Base-by-base conservation (phyloP, 2,797 vertebrate genomes). In the Chaenodraco wilsoni region DNA sequence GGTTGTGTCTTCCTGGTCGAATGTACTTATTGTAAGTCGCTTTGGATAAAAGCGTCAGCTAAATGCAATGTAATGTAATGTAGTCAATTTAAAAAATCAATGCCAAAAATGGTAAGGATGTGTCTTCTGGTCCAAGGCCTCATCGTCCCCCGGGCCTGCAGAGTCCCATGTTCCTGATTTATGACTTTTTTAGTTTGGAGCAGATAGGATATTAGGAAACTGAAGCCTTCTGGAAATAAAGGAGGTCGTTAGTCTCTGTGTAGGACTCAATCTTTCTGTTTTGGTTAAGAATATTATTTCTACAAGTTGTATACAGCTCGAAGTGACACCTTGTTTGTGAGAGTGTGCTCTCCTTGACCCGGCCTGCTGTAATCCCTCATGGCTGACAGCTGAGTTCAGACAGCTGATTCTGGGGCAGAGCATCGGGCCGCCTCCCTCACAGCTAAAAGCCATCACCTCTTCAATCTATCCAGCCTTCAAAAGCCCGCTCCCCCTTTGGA, bases 361-460 rank as follows among this genome's bases (percentile, higher is more conserved):
- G 46, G 40, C 63, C 63, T 21, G 46, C 65, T 82, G 72, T 82
- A 81, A 85, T 87, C 83, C 73, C 27, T 84, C 72, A 74, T 3
- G 62, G 51, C 40, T 77, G 84, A 78, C 74, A 77, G 78, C 6
- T 60, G 50, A 78, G 77, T 85, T 80, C 80, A 78, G 71, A 69
- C 76, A 33, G 43, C 59, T 77, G 76, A 69, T 82, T 79, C 79
- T 74, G 54, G 74, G 56, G 66, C 65, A 82, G 72, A 77, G 63
- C 86, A 81, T 74, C 49, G 44, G 79, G 80, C 69, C 76, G 65
- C 45, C 55, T 65, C 62, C 51, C 76, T 78, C 44, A 31, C 65
- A 74, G 81, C 84, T 76, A 77, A 88, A 79, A 84, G 58, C 65
- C 72, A 72, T 77, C 63, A 37, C 74, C 76, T 76, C 74, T 77